Evolutionary conservation across 2,113 vertebrate genomes (phyloP), one percentile per base, ranked within the genome.

Genomic region (Nycticryphes semicollaris): DNA sequence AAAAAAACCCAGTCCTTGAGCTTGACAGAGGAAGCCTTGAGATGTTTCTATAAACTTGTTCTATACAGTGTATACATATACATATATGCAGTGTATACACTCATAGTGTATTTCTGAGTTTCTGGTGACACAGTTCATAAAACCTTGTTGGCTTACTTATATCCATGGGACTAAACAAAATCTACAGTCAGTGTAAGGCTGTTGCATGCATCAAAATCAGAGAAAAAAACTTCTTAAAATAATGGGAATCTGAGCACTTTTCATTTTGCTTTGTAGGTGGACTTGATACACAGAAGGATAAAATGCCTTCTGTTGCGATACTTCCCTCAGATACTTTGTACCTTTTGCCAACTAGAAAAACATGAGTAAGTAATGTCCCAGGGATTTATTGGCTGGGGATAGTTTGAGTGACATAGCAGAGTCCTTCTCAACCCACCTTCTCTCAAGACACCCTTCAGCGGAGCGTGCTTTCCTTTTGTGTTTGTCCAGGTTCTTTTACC

Each of bases 381-480:
- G 80, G 76, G 67, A 70, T 43, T 95, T 53, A 74, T 17, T 90
- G 67, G 76, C 30, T 56, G 9, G 54, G 41, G 56, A 76, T 41
- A 66, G 82, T 90, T 90, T 95, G 85, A 88, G 30, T 39, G 51
- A 41, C 31, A 69, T 30, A 89, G 24, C 28, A 53, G 74, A 77
- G 33, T 50, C 39, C 14, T n/a, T 86, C 27, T 60, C 25, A 80
- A 20, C n/a, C 56, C 57, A 75, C 37, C 60, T 31, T 67, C 64
- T 78, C 60, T 74, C 37, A 78, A 68, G 51, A 93, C 14, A 63
- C 39, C 27, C 35, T 92, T 67, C 69, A 89, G 12, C 75, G 57
- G 67, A 78, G 18, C 8, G 6, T 70, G n/a, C 23, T 94, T 74
- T 75, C 19, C 59, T 97, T 96, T 96, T 83, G 63, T 94, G 43